Evolutionary conservation across 2,797 vertebrate species (phyloP), one percentile per base, ranked within the genome.

Genomic region (Sebastes nivosus): DNA sequence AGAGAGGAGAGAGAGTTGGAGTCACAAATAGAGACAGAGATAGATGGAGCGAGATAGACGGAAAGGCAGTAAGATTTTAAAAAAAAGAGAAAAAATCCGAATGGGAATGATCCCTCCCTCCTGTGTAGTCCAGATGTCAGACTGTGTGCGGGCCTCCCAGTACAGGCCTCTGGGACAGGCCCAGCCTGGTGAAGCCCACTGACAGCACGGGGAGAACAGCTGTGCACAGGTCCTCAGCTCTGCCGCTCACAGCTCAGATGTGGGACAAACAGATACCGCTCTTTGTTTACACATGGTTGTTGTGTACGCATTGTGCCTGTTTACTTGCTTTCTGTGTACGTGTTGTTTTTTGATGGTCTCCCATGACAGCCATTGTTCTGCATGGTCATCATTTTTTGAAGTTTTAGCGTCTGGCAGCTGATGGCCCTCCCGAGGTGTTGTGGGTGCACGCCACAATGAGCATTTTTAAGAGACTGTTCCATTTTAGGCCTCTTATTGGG

Each of bases 71-170:
- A 79, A 83, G 72, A 84, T 72, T 72, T 61, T 65, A 66, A 64
- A 38, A 29, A 46, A 46, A 46, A 46, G 4, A 71, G 65, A 72
- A 80, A 81, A 79, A 78, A 46, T 46, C 42, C 42, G 16, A 77
- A 71, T 67, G 72, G 78, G 77, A 88, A 81, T 83, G 85, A 87
- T 92, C 85, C 92, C 89, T 94, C 91, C 91, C 87, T 93, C 92
- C 88, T 92, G 92, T 95, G 88, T 86, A 94, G 92, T 95, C 94
- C 95, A 88, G 92, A 91, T 94, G 93, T 95, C 92, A 90, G 80
- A 91, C 92, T 89, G 93, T 91, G 93, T 92, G 92, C 93, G 86
- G 92, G 88, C 93, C 91, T 94, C 91, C 92, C 88, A 83, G 86
- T 84, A 16, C 88, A 92, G 91, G 87, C 92, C 94, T 92, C 8